Percentiles rank a stretch among this genome's conserved stretches.
Evolutionary conservation across 2,888 invertebrate genomes (phyloP).

Genomic region (Hanleya hanleyi): DNA sequence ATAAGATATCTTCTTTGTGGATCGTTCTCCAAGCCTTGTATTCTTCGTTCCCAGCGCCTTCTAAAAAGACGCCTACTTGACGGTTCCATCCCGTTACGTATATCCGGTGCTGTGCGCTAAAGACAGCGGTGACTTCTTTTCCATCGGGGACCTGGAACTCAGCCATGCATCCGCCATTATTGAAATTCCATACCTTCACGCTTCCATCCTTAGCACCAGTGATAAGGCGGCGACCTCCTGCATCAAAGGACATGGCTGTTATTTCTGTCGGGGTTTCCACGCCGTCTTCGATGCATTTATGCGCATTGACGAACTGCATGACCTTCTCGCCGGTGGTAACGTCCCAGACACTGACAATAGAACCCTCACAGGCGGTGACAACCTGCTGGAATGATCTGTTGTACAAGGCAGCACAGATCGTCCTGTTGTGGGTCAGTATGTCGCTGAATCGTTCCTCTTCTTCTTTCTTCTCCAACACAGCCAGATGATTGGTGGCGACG

Average conservation of each 20-base stretch:
- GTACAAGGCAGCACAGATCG: constrained; percentile 82
- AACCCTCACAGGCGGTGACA: constrained; percentile 85
- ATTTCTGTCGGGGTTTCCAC: constrained; percentile 82
- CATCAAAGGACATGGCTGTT: constrained; percentile 85
- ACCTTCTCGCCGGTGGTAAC: constrained; percentile 79
- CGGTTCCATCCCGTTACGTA: constrained; percentile 83
- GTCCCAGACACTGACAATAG: constrained; percentile 88
- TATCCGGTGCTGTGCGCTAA: constrained; percentile 78
- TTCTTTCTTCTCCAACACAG: constrained; percentile 49
- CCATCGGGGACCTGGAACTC: constrained; percentile 80
- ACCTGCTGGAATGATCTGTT: constrained; percentile 83
- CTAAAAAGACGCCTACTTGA: constrained; percentile 42
- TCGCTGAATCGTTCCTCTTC: constrained; percentile 50
- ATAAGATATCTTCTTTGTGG: constrained; percentile 85
- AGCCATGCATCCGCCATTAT: constrained; percentile 83
- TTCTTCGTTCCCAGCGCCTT: constrained; percentile 73
- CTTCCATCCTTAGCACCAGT: constrained; percentile 87
- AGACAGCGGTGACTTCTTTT: constrained; percentile 77
- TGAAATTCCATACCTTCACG: constrained; percentile 89
- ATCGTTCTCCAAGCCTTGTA: constrained; percentile 82
- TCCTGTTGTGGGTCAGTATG: constrained; percentile 78
- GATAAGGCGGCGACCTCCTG: constrained; percentile 81
- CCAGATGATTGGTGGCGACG: constrained; percentile 49
- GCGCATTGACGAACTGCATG: constrained; percentile 72
- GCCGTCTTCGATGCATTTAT: constrained; percentile 81